Base-by-base conservation (phyloP, 2,888 invertebrate genomes). In the Polylopha cassiicola region DNA sequence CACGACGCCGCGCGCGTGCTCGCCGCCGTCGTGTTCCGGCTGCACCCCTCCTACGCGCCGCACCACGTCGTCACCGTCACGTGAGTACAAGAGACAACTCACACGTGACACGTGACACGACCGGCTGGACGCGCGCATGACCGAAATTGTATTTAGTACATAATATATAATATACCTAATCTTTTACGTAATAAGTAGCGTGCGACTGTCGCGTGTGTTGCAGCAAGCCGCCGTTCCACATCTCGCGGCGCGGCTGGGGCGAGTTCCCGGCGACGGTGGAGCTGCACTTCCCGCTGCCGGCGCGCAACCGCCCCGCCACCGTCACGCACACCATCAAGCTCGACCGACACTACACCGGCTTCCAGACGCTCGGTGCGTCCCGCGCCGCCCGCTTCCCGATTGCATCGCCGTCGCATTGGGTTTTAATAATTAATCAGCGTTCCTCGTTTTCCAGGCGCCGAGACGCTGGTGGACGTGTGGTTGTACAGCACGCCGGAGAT, bases 241-340 rank as follows among this genome's bases (percentile, higher is more conserved):
- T 97, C 39, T 90, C 92, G 0, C 87, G 95, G 20, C 89, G 94
- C 42, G 97, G 97, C 9, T 97, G 97, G 97, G 97, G 97, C 6
- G 96, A 97, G 81, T 97, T 97, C 78, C 94, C 94, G 0, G 87
- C 95, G 3, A 81, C 92, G 32, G 87, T 95, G 2, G 93, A 94
- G 67, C 80, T 97, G 1, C 92, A 92, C 71, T 97, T 97, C 66
- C 77, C 87, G 3, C 81, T 88, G 21, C 90, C 92, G 38, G 68
- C 85, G 4, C 72, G 90, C 8, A 94, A 96, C 69, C 91, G 94
- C 44, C 93, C 95, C 0, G 89, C 94, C 15, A 90, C 92, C 51
- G 79, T 97, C 7, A 89, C 92, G 34, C 97, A 97, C 72, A 88
- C 90, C 54, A 86, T 95, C 52, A 91, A 93, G 61, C 78, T 97